Evolutionary conservation across 2,888 invertebrate species (phyloP).

Genomic region (Drosophila nr. fundita): DNA sequence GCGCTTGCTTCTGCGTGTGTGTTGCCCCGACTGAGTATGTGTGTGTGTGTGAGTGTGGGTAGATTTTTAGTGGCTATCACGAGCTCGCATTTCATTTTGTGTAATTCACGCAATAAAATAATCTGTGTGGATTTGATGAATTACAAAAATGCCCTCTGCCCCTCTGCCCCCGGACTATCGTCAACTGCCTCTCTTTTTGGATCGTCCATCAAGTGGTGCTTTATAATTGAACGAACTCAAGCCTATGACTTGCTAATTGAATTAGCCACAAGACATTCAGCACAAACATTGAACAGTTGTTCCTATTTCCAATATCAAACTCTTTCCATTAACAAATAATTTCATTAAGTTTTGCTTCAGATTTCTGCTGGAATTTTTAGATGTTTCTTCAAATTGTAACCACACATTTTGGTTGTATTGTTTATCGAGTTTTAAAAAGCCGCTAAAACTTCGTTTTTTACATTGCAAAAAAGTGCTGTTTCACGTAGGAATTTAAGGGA

Average conservation of each 20-base stretch:
- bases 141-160: slow-evolving; percentile 32
- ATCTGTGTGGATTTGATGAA: slow-evolving; percentile 50
- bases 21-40: slow-evolving; percentile 16
- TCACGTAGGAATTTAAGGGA: slow-evolving; percentile 1
- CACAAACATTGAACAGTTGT: slow-evolving; percentile 18
- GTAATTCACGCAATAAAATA: slow-evolving; percentile 78
- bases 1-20: slow-evolving; percentile 12
- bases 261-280: slow-evolving; percentile 39
- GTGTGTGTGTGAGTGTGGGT: slow-evolving; percentile 47
- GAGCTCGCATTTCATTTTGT: slow-evolving; percentile 68
- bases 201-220: slow-evolving; percentile 53
- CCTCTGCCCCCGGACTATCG: neutral
- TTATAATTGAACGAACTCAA: slow-evolving; percentile 54
- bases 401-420: neutral
- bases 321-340: slow-evolving; percentile 11
- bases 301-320: slow-evolving; percentile 11
- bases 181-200: neutral
- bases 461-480: slow-evolving; percentile 1
- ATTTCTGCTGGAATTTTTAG: neutral
- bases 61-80: slow-evolving; percentile 67
- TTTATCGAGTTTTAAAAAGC: neutral
- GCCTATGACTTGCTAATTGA: slow-evolving; percentile 47
- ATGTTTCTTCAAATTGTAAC: neutral
- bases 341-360: slow-evolving; percentile 8
- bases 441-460: neutral